Conservation (phyloP, 2,113 vertebrate genomes). For the Ctenodactylus gundi region DNA sequence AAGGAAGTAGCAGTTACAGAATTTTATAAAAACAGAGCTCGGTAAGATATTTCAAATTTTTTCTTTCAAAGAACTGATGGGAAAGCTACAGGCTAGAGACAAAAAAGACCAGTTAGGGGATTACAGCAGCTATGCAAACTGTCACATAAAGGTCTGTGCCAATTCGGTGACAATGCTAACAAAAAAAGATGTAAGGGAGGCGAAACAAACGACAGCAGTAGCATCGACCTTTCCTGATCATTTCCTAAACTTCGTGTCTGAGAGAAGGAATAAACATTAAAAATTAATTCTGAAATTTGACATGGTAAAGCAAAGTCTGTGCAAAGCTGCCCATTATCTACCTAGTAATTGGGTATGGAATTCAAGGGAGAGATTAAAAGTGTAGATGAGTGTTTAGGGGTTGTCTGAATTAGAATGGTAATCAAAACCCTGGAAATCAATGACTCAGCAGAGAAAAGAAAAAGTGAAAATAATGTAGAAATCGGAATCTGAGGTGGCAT, state of each 20-base stretch:
- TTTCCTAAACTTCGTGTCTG: background rate
- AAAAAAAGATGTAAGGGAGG: background rate
- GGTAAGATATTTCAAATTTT: background rate
- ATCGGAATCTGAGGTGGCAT: background rate
- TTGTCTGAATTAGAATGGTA: background rate
- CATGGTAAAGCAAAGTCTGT: background rate
- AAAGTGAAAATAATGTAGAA: background rate
- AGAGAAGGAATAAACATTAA: background rate
- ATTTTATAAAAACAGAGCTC: background rate
- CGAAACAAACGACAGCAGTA: background rate
- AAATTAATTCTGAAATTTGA: constrained; percentile 3
- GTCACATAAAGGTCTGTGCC: background rate
- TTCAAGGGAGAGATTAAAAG: background rate
- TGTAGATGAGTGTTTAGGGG: background rate
- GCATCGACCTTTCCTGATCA: background rate
- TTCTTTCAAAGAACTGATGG: background rate
- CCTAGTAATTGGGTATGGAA: background rate
- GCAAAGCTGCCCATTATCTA: background rate
- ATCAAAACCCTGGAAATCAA: background rate
- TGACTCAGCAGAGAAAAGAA: background rate
- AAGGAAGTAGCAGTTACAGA: background rate
- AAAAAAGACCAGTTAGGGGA: background rate
- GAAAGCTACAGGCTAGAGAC: background rate
- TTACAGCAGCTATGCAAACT: background rate
- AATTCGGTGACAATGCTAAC: background rate